Evolutionary conservation across 2,113 vertebrate species (phyloP), one percentile per base, ranked within the genome.

Genomic region (Psettodes erumei): DNA sequence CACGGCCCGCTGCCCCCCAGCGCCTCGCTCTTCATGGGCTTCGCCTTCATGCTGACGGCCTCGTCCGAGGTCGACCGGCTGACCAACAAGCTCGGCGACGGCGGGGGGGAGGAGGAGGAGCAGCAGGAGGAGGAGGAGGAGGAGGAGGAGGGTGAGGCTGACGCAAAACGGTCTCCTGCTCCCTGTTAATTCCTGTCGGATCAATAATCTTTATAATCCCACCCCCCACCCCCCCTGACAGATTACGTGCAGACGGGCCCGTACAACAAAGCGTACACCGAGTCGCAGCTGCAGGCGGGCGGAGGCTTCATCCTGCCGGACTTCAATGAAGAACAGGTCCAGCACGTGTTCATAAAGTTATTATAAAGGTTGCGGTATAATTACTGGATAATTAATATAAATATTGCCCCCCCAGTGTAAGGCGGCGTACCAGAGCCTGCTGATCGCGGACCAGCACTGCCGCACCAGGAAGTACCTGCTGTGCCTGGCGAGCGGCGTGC

Each of bases 401-500:
- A n/a, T n/a, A n/a, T 51, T 21, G 35, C 1, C 1, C 12, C 27
- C 1, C 23, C 90, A 99, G 98, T 98, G 97, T 84, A 96, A 95
- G 19, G 96, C 96, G 0, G 96, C 96, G 0, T 98, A 96, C 75
- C 96, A 98, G 92, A 98, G 96, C 84, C 94, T 99, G 48, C 91
- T 99, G 55, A 97, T 99, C n/a, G 96, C 97, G 0, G 98, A 99
- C 88, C 96, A 97, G 87, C 98, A 97, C 16, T 98, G 98, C 88
- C 96, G 94, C 15, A 98, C 96, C 55, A 95, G 94, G 90, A 96
- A 96, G 71, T 99, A 98, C 88, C 90, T 99, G 89, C 92, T 98
- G 92, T 98, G 97, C 86, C 88, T 99, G 93, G 97, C 96, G 79
- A 96, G 96, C 74, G 98, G 98, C 0, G 96, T 99, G 47, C 97